phyloP scores from a whole-genome alignment of 1,140 invertebrate genomes.

The Hestina assimilis region DNA sequence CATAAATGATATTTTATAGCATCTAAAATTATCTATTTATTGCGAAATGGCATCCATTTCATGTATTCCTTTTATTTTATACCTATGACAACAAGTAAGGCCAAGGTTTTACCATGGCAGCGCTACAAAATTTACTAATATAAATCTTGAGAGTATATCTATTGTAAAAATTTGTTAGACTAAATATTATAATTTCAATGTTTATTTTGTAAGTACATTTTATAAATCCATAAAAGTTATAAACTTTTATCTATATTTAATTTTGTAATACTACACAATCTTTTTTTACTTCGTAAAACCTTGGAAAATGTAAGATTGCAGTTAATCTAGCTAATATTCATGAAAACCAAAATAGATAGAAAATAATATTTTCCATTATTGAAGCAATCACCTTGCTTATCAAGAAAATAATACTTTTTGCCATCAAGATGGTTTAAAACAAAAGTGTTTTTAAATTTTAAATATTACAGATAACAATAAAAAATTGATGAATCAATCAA shows the following conservation, averaged over 20 bases:
- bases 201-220: slow-evolving; percentile 14
- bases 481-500: too few species aligned
- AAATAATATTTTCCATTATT: too few species aligned
- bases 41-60: too few species aligned
- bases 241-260: slow-evolving; percentile 33
- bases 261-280: slow-evolving; percentile 30
- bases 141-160: slow-evolving; percentile 24
- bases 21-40: slow-evolving; percentile 27
- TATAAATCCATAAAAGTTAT: slow-evolving; percentile 48
- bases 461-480: too few species aligned
- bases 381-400: too few species aligned
- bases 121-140: slow-evolving; percentile 21
- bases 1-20: slow-evolving; percentile 18
- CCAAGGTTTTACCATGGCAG: slow-evolving; percentile 22
- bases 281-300: not conserved
- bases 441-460: too few species aligned
- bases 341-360: not conserved
- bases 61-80: slow-evolving; percentile 5
- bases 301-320: not conserved
- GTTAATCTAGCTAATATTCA: not conserved
- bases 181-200: slow-evolving; percentile 17
- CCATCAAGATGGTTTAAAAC: too few species aligned
- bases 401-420: too few species aligned
- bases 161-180: slow-evolving; percentile 23
- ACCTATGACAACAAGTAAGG: slow-evolving; percentile 13